Base-by-base conservation (phyloP, 2,797 vertebrate species). In the Lates japonicus region DNA sequence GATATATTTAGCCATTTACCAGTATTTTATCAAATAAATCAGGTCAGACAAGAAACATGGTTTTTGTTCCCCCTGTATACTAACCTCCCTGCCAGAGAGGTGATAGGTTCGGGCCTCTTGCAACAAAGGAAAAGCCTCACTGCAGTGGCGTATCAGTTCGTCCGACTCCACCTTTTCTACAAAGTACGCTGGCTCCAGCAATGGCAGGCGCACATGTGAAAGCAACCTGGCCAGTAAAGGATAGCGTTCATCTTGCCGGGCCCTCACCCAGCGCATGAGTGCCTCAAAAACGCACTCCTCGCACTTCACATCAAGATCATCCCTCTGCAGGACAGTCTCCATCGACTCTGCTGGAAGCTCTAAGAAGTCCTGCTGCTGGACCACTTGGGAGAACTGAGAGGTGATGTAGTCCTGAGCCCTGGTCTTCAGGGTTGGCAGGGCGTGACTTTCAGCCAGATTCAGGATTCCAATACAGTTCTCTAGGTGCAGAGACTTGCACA, bases 381-480 rank as follows among this genome's bases (percentile, higher is more conserved):
- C 87, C 19, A 98, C 96, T 85, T 96, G 96, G 67, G 95, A 96
- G 79, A 99, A 99, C 83, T 97, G 96, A 80, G 96, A 95, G 59
- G 96, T 90, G 44, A 99, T 97, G 94, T 97, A 99, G 81, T 93
- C 93, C 87, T 97, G 95, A 44, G 97, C 97, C 13, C 90, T 94
- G 2, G 92, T 87, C 84, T 95, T 96, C 76, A 99, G 92, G 49
- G 90, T 85, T 1, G 93, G 89, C 90, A 99, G 88, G 8, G 94
- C 95, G 64, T 98, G 97, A 22, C 95, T 87, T 39, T 99, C 97
- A 0, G 98, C 97, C 81, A 99, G 91, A 65, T 94, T 96, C 67
- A 99, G 93, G 84, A 99, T 96, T 14, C 96, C 98, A 4, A 99
- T 93, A 1, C 98, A 99, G 87, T 97, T 99, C 80, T 99, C 98